Evolutionary conservation across 1,140 invertebrate species (phyloP), one percentile per base, ranked within the genome.

Genomic region (Dinoponera quadriceps): DNA sequence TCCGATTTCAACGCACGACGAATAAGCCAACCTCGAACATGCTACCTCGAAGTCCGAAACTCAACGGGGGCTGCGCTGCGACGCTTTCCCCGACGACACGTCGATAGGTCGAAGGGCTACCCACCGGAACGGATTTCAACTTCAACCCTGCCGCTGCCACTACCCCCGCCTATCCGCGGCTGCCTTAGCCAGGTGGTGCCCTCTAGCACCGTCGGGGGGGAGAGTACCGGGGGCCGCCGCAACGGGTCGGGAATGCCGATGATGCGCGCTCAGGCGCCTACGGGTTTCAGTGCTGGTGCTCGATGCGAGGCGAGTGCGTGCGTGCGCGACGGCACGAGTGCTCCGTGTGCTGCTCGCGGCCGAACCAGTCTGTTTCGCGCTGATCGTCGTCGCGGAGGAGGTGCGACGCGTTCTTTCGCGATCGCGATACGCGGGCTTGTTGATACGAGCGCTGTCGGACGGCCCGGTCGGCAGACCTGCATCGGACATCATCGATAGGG

Each of bases 211-310:
- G 60, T 51, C 14, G 49, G 51, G 16, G 2, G 63, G 29, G 29
- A 25, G 27, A 54, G 65, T n/a, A 84, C 51, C 60, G 85, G 54
- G 72, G 33, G 18, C 57, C 60, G 77, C 69, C 60, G 77, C 69
- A 87, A 87, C 85, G 71, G n/a, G 85, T 87, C 71, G 86, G 72
- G 85, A 88, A 88, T 86, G 86, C 86, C 82, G 85, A 85, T 85
- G 87, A 87, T 88, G 87, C 85, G 87, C 87, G 87, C n/a, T 80
- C 74, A 89, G 84, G 84, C 84, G 69, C 71, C 49, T 38, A 60
- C 77, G 60, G 51, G 81, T 65, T 63, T 89, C 86, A 88, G 86
- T 89, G 86, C 84, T 86, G 44, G 87, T 88, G 87, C 72, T 88
- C 82, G 87, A 85, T 81, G 87, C 80, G 87, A 88, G 71, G 80